These are phyloP conservation scores for Amphiura filiformis DNA, from an alignment of 35 echinoderm and acorn worm genomes.

Conservation along the genomic window DNA sequence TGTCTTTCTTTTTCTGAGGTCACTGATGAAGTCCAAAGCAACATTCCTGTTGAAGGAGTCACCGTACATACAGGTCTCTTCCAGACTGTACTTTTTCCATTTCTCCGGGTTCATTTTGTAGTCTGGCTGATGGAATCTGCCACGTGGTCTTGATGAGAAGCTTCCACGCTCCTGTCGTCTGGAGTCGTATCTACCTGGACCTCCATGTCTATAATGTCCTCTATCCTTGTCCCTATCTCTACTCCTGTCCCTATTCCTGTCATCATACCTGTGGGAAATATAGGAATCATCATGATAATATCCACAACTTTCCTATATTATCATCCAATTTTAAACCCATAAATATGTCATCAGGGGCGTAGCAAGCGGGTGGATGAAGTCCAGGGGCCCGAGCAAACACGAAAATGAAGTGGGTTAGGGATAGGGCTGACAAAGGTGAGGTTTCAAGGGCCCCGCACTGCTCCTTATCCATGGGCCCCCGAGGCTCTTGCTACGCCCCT, in stretches of 20 bases:
- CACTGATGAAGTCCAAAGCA: constrained; percentile 50
- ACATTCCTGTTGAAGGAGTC: constrained; percentile 41
- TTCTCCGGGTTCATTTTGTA: constrained; percentile 30
- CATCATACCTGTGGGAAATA: neutral
- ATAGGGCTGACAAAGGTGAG: no score
- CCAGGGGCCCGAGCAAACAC: no score
- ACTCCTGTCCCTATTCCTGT: neutral
- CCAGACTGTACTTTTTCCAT: constrained; percentile 49
- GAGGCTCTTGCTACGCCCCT: no score
- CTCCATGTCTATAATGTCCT: no score
- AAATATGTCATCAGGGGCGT: no score
- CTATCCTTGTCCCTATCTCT: neutral
- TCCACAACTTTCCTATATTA: neutral
- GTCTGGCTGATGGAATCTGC: neutral
- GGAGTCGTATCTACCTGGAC: neutral
- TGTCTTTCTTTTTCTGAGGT: constrained; percentile 36
- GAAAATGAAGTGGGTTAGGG: no score
- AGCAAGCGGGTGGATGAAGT: no score
- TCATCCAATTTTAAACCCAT: neutral
- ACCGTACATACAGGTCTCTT: constrained; percentile 49
- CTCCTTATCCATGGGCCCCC: no score
- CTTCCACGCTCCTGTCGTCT: neutral
- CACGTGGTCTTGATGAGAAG: neutral
- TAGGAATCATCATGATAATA: no score
- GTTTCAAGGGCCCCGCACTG: no score